Evolutionary conservation across 2,797 vertebrate species (phyloP).

Genomic region (Philypnodon macrostomus): DNA sequence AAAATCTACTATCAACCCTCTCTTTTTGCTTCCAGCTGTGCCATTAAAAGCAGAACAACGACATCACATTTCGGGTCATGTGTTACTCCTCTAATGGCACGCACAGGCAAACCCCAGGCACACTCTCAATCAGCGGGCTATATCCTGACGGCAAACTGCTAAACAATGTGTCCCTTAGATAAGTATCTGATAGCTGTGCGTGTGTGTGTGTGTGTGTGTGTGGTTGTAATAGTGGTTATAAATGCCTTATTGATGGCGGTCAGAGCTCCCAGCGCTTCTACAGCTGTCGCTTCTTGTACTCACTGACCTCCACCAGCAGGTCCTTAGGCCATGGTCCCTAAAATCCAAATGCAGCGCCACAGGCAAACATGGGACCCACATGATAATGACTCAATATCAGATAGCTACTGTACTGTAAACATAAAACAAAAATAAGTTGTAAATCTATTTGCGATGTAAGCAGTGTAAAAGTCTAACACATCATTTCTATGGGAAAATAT

Average conservation of each 20-base stretch:
- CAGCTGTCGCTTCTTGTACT: conserved; percentile 73
- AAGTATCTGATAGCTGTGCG: conserved; percentile 68
- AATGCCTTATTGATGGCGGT: conserved; percentile 68
- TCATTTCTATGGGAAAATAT: too few species aligned
- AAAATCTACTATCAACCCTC: not conserved
- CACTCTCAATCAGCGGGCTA: conserved; percentile 53
- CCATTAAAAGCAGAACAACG: conserved; percentile 17
- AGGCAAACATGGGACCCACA: conserved; percentile 41
- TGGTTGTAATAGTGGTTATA: conserved; percentile 48
- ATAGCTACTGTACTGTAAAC: too few species aligned
- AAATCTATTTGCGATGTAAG: too few species aligned
- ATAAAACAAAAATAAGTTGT: too few species aligned
- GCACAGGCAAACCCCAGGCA: conserved; percentile 36
- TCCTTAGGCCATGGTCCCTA: conserved; percentile 61
- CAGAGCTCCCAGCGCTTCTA: conserved; percentile 64
- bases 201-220: conserved; percentile 24
- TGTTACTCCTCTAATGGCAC: conserved; percentile 13
- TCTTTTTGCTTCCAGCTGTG: not conserved
- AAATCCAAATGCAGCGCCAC: too few species aligned
- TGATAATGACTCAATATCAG: too few species aligned
- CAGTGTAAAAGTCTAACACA: too few species aligned
- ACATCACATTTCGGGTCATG: conserved; percentile 27
- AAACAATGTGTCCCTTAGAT: conserved; percentile 77
- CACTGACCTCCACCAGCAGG: conserved; percentile 65
- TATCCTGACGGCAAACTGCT: conserved; percentile 63